phyloP scores from a whole-genome alignment of 2,797 vertebrate species.

The Phylloscopus collybita region DNA sequence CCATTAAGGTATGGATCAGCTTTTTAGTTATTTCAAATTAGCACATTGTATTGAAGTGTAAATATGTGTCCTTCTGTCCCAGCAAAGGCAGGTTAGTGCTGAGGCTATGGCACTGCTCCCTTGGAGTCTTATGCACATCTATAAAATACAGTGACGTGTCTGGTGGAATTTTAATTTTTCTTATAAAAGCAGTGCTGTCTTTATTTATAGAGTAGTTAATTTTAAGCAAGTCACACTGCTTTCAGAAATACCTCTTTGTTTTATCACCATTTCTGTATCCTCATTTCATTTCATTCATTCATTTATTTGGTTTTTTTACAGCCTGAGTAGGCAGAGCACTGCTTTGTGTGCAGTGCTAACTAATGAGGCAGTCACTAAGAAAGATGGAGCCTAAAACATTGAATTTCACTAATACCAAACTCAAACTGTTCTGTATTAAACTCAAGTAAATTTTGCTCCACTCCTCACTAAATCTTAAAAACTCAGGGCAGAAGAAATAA shows the following conservation, averaged over 20 bases:
- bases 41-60: not conserved
- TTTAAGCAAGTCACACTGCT: not conserved
- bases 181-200: not conserved
- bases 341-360: not conserved
- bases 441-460: not conserved
- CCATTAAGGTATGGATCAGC: not conserved
- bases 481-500: not conserved
- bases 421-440: not conserved
- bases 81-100: not conserved
- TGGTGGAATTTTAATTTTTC: not conserved
- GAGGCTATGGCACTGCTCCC: not conserved
- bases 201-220: not conserved
- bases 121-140: not conserved
- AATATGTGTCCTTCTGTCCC: not conserved
- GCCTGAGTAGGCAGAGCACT: not conserved
- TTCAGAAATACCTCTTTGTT: not conserved
- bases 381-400: not conserved
- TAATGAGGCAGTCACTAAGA: not conserved
- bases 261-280: not conserved
- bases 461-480: not conserved
- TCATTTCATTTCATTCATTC: not conserved
- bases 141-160: fast-evolving
- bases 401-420: not conserved
- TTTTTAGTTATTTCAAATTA: not conserved
- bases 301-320: not conserved